Base-by-base conservation (phyloP, 2,797 vertebrate species). In the Enteromius radiatus region DNA sequence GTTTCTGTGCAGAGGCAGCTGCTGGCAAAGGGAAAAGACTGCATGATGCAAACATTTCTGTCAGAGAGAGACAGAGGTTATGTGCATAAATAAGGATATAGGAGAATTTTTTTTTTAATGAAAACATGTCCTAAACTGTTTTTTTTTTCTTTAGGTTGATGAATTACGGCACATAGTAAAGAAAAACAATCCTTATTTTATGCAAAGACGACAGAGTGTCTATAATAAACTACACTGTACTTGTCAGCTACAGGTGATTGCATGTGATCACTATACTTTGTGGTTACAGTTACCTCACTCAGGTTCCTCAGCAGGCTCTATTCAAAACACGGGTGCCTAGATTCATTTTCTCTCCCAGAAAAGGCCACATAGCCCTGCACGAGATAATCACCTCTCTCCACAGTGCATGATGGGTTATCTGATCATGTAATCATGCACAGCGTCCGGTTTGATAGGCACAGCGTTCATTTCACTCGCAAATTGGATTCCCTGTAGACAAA, bases 401-500 rank as follows among this genome's bases (percentile, higher is more conserved):
- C 38, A 77, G 76, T 81, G 68, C 74, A 65, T 77, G 81, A 86
- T 64, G 78, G 69, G 56, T 84, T 76, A 84, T 86, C 74, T 85
- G 78, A 85, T 84, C 78, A 87, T 83, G 73, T 83, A 78, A 83
- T 87, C 81, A 69, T 78, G 65, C 52, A 68, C 78, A 26, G 77
- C 36, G 36, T 84, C 47, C 77, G 23, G 49, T 76, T 79, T 76
- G 70, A 80, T 70, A 76, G 74, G 63, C 56, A 67, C 68, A 78
- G 21, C 41, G 45, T 81, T 82, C 70, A 84, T 88, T 85, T 86
- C 67, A 86, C 75, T 82, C 47, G 28, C 75, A 88, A 86, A 87
- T 86, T 84, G 36, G 78, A 85, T 84, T 84, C 70, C 70, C 64
- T 74, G 80, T 79, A 67, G 86, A 88, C 81, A 85, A 84, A 85